Conservation (phyloP, 2,113 vertebrate species). For the Xenopus laevis region DNA sequence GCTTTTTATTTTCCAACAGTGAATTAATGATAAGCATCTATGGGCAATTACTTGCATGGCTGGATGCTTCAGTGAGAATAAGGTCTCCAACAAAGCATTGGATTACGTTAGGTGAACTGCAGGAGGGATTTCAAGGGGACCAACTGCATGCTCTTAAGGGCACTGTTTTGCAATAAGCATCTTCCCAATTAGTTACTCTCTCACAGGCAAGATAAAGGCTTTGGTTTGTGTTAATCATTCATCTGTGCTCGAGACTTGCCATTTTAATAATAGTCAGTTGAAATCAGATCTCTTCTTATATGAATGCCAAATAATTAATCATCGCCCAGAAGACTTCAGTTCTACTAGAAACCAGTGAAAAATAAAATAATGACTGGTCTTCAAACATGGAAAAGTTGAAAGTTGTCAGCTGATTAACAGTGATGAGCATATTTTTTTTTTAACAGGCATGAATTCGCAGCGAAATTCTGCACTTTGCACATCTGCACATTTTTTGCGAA, state of each 20-base stretch:
- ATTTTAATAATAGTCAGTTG: slow-evolving; percentile 51
- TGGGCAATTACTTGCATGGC: slow-evolving; percentile 64
- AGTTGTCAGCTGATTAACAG: too few relatives aligned
- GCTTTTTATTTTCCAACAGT: slow-evolving; percentile 54
- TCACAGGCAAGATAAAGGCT: slow-evolving; percentile 55
- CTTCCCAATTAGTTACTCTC: slow-evolving; percentile 65
- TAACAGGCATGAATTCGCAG: too few relatives aligned
- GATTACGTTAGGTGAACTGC: slow-evolving; percentile 50
- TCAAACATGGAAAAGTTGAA: too few relatives aligned
- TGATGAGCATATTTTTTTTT: too few relatives aligned
- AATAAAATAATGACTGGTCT: too few relatives aligned
- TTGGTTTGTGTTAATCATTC: slow-evolving; percentile 64
- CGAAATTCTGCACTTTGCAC: too few relatives aligned
- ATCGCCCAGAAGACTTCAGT: slow-evolving; percentile 14
- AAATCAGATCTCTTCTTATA: slow-evolving; percentile 23
- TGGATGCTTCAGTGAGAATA: slow-evolving; percentile 63
- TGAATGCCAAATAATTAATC: slow-evolving; percentile 14
- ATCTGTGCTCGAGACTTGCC: slow-evolving; percentile 67
- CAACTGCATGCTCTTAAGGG: slow-evolving; percentile 54
- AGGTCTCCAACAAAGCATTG: slow-evolving; percentile 55
- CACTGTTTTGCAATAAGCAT: slow-evolving; percentile 61
- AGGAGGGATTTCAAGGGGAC: slow-evolving; percentile 52
- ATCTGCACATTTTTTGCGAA: too few relatives aligned
- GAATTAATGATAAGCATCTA: slow-evolving; percentile 69
- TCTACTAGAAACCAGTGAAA: too few relatives aligned